These are phyloP conservation scores for Tubulanus polymorphus DNA, from an alignment of 2,888 invertebrate genomes.

Conservation along the genomic window DNA sequence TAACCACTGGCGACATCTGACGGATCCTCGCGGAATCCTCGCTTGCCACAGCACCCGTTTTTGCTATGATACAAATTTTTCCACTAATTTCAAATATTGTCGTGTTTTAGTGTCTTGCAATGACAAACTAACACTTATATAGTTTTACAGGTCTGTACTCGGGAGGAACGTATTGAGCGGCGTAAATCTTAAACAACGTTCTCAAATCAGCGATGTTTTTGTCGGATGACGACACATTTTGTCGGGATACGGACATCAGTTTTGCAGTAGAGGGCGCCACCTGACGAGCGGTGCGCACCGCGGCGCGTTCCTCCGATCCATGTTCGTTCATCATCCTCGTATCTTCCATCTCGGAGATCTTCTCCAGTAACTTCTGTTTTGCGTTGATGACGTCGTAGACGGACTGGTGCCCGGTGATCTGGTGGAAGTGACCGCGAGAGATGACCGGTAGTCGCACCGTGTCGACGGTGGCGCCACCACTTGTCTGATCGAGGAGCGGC, in stretches of 20 bases:
- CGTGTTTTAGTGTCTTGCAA: no score
- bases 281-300: no score
- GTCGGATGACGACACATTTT: slow-evolving; percentile 18
- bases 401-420: slow-evolving; percentile 20
- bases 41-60: no score
- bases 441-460: not conserved
- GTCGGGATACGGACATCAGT: slow-evolving; percentile 27
- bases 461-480: no score
- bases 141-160: no score
- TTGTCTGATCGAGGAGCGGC: not conserved
- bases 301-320: no score
- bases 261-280: slow-evolving; percentile 36
- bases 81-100: no score
- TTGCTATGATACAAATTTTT: no score
- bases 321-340: slow-evolving; percentile 24
- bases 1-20: no score
- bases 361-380: slow-evolving; percentile 28
- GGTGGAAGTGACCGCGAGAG: not conserved
- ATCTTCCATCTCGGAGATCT: slow-evolving; percentile 25
- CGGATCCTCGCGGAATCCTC: no score
- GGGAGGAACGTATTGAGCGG: slow-evolving; percentile 32
- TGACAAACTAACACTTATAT: no score
- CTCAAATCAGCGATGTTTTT: slow-evolving; percentile 27
- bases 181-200: slow-evolving; percentile 38
- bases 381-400: slow-evolving; percentile 29